A percentile compares a stretch with the other conserved stretches of the same genome.
phyloP scores from a whole-genome alignment of 1,140 invertebrate genomes.

The Hirudo medicinalis region DNA sequence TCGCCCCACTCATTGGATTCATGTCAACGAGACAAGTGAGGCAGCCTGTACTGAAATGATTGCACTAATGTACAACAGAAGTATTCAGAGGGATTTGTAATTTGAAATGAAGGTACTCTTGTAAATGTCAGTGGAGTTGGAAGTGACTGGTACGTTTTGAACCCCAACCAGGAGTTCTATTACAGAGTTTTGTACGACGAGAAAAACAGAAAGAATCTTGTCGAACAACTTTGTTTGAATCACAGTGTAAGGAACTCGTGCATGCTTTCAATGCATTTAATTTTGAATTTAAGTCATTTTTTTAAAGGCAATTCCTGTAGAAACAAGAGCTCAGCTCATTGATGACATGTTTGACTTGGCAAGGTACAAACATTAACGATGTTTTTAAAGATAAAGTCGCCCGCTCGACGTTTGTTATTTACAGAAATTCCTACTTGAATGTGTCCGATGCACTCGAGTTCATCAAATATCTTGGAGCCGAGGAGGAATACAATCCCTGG shows the following conservation, averaged over 20 bases:
- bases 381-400: background rate
- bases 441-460: background rate
- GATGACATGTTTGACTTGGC: background rate
- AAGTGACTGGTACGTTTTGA: background rate
- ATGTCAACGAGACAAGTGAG: too few species aligned
- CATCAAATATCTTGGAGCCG: background rate
- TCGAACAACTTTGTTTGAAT: background rate
- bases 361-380: background rate
- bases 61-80: too few species aligned
- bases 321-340: constrained; percentile 5
- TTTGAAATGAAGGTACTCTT: too few species aligned
- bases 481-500: background rate
- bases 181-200: constrained; percentile 10
- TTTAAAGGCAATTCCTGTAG: background rate
- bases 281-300: too few species aligned
- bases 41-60: too few species aligned
- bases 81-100: too few species aligned
- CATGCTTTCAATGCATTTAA: background rate
- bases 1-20: too few species aligned
- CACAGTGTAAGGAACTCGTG: too few species aligned
- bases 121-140: too few species aligned
- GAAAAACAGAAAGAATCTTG: background rate
- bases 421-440: too few species aligned
- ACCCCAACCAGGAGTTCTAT: background rate
- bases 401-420: too few species aligned